phyloP scores from a whole-genome alignment of 2,113 vertebrate species.

The Pan troglodytes region DNA sequence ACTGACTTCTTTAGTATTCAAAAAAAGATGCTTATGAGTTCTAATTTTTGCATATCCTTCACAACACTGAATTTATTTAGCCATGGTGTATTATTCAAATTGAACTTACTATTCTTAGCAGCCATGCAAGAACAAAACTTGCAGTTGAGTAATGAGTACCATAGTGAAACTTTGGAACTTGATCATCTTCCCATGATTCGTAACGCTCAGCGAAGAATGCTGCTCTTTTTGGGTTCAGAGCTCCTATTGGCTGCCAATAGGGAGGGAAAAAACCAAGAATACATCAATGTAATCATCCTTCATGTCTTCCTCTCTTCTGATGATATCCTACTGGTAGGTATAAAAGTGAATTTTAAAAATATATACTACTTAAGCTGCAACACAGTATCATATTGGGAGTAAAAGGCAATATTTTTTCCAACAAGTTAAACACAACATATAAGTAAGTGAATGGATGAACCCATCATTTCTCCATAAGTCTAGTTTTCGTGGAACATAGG shows the following conservation, averaged over 20 bases:
- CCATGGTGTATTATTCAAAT: slow-evolving; percentile 23
- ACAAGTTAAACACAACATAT: background rate
- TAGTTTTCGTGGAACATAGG: slow-evolving; percentile 18
- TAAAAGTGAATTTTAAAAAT: slow-evolving; percentile 4
- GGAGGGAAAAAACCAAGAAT: slow-evolving; percentile 37
- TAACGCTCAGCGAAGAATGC: slow-evolving; percentile 96
- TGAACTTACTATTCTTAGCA: slow-evolving; percentile 95
- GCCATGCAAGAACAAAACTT: slow-evolving; percentile 96
- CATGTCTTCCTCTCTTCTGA: slow-evolving; percentile 7
- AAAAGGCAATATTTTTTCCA: background rate
- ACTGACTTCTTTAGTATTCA: background rate
- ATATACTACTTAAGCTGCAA: slow-evolving; percentile 6
- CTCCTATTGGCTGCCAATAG: slow-evolving; percentile 91
- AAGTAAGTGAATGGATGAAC: background rate
- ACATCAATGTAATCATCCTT: background rate
- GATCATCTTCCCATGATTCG: slow-evolving; percentile 97
- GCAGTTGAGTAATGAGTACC: slow-evolving; percentile 99
- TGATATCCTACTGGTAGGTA: background rate
- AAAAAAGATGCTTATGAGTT: background rate
- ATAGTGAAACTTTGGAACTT: slow-evolving; percentile 98
- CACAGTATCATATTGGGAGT: background rate
- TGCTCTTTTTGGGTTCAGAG: slow-evolving; percentile 97
- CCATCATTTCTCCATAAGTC: background rate
- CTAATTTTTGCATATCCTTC: background rate
- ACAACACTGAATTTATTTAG: background rate